Evolutionary conservation across 2,113 vertebrate species (phyloP), one percentile per base, ranked within the genome.

Genomic region (Prinia subflava): DNA sequence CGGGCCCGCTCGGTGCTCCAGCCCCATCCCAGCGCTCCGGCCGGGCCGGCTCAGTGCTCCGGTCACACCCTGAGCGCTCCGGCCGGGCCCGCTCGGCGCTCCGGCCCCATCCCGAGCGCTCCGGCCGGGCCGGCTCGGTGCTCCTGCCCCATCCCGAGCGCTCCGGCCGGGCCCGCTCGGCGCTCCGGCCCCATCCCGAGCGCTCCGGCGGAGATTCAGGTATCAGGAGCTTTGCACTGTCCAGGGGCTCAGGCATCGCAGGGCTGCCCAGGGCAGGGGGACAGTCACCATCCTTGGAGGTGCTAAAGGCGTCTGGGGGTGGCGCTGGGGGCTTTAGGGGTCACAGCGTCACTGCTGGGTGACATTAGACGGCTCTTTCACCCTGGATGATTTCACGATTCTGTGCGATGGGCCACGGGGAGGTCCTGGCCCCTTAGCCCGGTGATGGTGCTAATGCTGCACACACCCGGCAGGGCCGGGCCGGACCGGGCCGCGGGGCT

Each of bases 181-280:
- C 46, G 25, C 27, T 76, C 63, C 3, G 6, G 33, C 87, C 73
- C 95, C 95, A 95, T n/a, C n/a, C n/a, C n/a, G n/a, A n/a, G n/a
- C n/a, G n/a, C n/a, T n/a, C n/a, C n/a, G 39, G 9, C 37, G 31
- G 11, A 50, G 33, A 15, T 17, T 59, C 24, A 39, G 19, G 1
- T 9, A 2, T 6, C 0, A 4, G 23, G 5, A 20, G 17, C 8
- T 3, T 35, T 17, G 12, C 44, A 13, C 3, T 3, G 2, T 27
- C 23, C 7, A 5, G 35, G 50, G 10, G 27, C 4, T 5, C 27
- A 4, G 13, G 37, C 17, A 2, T 0, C 10, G 50, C 31, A 13
- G 13, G 35, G 25, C 35, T 42, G 21, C 24, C 11, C 49, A 1
- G 14, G 23, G 28, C 49, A 17, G 28, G 0, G 55, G 3, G 1